These are phyloP conservation scores for Smittia sp. DNA, from an alignment of 2,888 invertebrate genomes.

Conservation along the genomic window DNA sequence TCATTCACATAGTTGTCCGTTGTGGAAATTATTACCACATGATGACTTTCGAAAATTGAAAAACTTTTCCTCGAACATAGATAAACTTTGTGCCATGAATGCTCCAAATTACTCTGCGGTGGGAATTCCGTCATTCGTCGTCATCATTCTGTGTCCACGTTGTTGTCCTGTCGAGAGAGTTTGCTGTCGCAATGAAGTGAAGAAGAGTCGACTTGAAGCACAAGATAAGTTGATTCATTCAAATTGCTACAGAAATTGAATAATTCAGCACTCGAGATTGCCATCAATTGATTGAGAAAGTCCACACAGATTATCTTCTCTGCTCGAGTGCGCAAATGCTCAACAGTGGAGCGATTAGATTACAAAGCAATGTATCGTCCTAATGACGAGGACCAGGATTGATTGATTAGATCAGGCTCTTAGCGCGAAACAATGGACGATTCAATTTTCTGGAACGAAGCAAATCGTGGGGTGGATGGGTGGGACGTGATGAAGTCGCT, in stretches of 20 bases:
- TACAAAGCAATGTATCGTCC: not conserved
- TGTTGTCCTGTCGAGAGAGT: no score
- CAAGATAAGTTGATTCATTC: no score
- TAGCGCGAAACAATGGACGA: not conserved
- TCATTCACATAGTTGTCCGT: not conserved
- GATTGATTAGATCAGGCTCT: not conserved
- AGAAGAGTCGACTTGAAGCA: no score
- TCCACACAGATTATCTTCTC: no score
- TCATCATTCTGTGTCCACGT: no score
- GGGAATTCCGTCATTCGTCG: not conserved
- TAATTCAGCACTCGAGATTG: no score
- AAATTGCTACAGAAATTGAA: no score
- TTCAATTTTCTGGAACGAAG: not conserved
- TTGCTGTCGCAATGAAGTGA: no score
- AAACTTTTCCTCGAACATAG: constrained; percentile 8
- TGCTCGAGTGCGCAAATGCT: no score
- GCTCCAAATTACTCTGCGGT: not conserved
- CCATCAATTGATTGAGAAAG: no score
- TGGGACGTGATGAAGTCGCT: no score
- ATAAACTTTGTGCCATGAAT: not conserved
- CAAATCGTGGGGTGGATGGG: not conserved
- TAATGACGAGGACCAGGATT: not conserved
- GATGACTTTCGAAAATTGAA: constrained; percentile 22
- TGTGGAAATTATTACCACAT: constrained; percentile 8
- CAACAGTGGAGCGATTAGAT: no score